phyloP scores from a whole-genome alignment of 2,113 vertebrate genomes.

The Oreochromis aureus region DNA sequence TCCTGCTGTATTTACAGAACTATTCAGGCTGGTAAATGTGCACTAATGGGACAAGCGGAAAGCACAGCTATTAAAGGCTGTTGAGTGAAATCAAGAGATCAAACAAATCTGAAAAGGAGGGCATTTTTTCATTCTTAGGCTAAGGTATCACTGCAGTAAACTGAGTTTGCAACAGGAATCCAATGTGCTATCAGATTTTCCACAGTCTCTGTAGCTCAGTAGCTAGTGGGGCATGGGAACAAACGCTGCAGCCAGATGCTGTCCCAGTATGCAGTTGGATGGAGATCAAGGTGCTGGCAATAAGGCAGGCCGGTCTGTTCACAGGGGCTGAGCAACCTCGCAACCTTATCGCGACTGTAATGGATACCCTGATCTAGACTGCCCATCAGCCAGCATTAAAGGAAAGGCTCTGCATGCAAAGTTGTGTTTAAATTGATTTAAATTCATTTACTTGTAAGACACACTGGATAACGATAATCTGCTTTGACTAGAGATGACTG shows the following conservation, averaged over 20 bases:
- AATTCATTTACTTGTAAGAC: background rate
- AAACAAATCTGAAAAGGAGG: background rate
- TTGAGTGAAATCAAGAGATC: background rate
- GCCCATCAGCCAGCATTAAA: background rate
- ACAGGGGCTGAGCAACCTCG: conserved; percentile 19
- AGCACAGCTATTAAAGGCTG: background rate
- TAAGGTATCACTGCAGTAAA: background rate
- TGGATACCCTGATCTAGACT: conserved; percentile 19
- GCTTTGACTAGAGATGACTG: background rate
- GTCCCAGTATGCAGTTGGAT: conserved; percentile 62
- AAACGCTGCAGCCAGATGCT: conserved; percentile 52
- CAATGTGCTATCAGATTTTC: conserved; percentile 2
- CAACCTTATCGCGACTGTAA: conserved; percentile 42
- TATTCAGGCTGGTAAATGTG: background rate
- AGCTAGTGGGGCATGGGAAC: conserved; percentile 33
- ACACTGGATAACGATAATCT: background rate
- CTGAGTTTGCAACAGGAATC: background rate
- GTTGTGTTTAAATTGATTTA: background rate
- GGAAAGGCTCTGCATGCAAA: background rate
- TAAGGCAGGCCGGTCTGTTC: conserved; percentile 29
- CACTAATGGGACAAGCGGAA: background rate
- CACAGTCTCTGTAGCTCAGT: conserved; percentile 1
- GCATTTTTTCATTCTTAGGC: background rate
- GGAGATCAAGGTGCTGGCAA: conserved; percentile 54
- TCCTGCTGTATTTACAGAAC: conserved; percentile 5